phyloP scores from a whole-genome alignment of 2,113 vertebrate species.

The Saimiri boliviensis region DNA sequence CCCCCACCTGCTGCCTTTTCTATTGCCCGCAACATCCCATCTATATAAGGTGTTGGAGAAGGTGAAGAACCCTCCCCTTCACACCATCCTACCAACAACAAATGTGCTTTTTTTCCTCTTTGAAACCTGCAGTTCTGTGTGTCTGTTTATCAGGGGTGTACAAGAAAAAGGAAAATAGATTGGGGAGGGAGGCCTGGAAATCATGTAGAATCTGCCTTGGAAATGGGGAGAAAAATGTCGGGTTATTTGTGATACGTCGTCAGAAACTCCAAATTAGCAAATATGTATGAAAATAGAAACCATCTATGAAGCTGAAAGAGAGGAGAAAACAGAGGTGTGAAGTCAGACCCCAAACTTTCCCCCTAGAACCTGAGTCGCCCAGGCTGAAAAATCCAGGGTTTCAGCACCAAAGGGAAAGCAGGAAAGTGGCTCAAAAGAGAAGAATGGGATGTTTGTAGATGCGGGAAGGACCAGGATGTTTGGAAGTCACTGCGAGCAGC shows the following conservation, averaged over 20 bases:
- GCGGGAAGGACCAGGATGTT: rapidly evolving
- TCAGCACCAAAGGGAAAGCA: not conserved
- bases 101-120: constrained; percentile 70
- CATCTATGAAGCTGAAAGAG: not conserved
- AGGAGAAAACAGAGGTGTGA: not conserved
- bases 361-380: not conserved
- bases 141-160: constrained; percentile 43
- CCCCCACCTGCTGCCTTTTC: constrained; percentile 71
- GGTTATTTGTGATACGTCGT: not conserved
- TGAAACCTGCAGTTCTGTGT: constrained; percentile 65
- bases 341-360: not conserved
- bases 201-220: not conserved
- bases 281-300: not conserved
- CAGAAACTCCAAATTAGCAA: not conserved
- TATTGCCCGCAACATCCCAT: constrained; percentile 41
- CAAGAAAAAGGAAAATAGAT: not conserved
- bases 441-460: not conserved
- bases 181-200: not conserved
- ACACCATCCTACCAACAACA: constrained; percentile 50
- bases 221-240: not conserved
- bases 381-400: not conserved
- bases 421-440: not conserved
- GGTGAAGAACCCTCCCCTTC: not conserved
- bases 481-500: not conserved
- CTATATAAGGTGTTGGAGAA: not conserved